Evolutionary conservation across 1,140 invertebrate genomes (phyloP), one percentile per base, ranked within the genome.

Genomic region (Diprion similis): DNA sequence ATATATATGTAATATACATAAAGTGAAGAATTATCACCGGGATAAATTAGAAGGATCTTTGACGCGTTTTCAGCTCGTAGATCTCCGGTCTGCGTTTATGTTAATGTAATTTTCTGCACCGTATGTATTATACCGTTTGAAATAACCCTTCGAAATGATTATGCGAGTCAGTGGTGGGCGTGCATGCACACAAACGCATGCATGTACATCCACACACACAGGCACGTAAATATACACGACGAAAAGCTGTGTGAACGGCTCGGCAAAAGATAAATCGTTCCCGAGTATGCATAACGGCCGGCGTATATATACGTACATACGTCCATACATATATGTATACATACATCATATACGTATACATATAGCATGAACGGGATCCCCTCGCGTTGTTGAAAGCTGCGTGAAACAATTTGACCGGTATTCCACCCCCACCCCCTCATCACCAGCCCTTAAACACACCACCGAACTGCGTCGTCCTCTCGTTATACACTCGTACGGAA

Each of bases 101-200:
- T 84, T 84, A 84, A 84, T 84, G 83, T 82, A 84, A 84, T 84
- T 84, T 84, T 79, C 80, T 75, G 74, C 75, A 46, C 65, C 18
- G 72, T 64, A 71, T 70, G 67, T 68, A 59, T 71, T 72, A 75
- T 70, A 68, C 72, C 75, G 68, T 80, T 37, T 82, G 80, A 83
- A 84, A 84, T 84, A 84, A 84, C 82, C 79, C 9, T 59, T 59
- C 11, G n/a, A 59, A 59, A 59, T 59, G n/a, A 59, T 17, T 59
- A 59, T 6, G 24, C 24, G 24, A 37, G 24, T 37, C 24, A 6
- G 24, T 37, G 24, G 24, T 37, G 1, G 24, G 1, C 2, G 6
- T 37, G 6, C 24, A 3, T 37, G 6, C 24, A 37, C 1, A 37
- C 24, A 37, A 3, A 37, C 24, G 6, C 24, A 2, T 37, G 0